Percentiles rank a stretch among this genome's conserved stretches.
phyloP scores from a whole-genome alignment of 2,888 invertebrate genomes.

The Melikaiella ostensackeni region DNA sequence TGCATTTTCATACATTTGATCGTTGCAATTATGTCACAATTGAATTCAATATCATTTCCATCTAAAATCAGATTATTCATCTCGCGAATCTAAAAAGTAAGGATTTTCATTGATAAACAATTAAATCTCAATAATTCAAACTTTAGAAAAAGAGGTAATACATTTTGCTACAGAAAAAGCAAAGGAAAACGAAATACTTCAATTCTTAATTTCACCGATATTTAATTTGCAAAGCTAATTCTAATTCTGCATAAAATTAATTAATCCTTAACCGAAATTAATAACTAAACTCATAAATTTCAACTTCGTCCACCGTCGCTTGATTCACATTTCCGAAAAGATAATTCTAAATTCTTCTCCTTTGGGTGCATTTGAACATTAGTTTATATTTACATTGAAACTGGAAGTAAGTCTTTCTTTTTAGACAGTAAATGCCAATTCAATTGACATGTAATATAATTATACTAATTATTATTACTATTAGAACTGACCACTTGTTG shows the following conservation, averaged over 20 bases:
- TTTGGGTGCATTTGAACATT: neutral
- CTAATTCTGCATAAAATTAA: neutral
- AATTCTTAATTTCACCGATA: neutral
- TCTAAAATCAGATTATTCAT: too few relatives aligned
- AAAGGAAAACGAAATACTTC: too few relatives aligned
- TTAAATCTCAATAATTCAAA: too few relatives aligned
- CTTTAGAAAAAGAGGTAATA: too few relatives aligned
- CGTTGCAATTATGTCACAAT: too few relatives aligned
- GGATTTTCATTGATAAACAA: too few relatives aligned
- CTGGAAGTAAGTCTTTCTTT: neutral
- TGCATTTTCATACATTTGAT: too few relatives aligned
- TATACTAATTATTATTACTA: neutral
- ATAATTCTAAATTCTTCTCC: neutral
- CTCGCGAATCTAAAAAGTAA: too few relatives aligned
- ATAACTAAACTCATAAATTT: neutral
- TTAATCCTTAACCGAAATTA: neutral
- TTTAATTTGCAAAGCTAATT: neutral
- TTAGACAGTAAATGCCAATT: neutral
- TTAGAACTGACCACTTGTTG: neutral
- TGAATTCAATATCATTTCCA: too few relatives aligned
- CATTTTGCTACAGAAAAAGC: too few relatives aligned
- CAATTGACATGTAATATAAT: neutral
- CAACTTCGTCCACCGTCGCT: neutral
- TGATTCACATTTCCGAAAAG: neutral
- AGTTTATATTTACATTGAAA: neutral